Percentiles rank a stretch among this genome's conserved stretches.
phyloP scores from a whole-genome alignment of 1,140 invertebrate species.

The Formica exsecta region DNA sequence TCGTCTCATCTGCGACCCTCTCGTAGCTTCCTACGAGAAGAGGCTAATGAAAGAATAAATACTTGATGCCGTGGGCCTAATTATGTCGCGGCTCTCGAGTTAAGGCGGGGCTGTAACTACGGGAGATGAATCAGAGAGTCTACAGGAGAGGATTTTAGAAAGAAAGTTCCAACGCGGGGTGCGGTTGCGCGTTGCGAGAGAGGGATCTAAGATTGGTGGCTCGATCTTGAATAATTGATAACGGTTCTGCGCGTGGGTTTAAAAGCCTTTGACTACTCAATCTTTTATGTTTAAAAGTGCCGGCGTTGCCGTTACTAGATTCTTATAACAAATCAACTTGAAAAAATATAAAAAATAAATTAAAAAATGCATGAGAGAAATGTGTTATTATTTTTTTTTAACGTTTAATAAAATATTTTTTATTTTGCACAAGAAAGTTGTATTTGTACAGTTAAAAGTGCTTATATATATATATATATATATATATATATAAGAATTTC shows the following conservation, averaged over 20 bases:
- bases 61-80: slow-evolving; percentile 79
- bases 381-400: background rate
- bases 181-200: slow-evolving; percentile 29
- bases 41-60: slow-evolving; percentile 79
- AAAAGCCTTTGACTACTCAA: slow-evolving; percentile 71
- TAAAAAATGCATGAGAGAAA: background rate
- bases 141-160: slow-evolving; percentile 49
- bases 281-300: slow-evolving; percentile 47
- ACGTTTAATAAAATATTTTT: background rate
- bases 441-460: background rate
- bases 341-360: slow-evolving; percentile 19
- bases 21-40: slow-evolving; percentile 30
- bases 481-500: background rate
- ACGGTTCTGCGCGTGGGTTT: slow-evolving; percentile 72
- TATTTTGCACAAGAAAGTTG: background rate
- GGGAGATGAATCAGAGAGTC: slow-evolving; percentile 63
- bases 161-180: slow-evolving; percentile 35
- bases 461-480: background rate
- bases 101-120: slow-evolving; percentile 35
- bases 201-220: slow-evolving; percentile 75
- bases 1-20: slow-evolving; percentile 58
- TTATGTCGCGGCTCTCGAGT: slow-evolving; percentile 74
- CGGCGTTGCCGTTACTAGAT: slow-evolving; percentile 3
- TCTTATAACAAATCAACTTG: slow-evolving; percentile 8
- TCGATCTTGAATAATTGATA: slow-evolving; percentile 82